Percentiles rank a stretch among this genome's conserved stretches.
Evolutionary conservation across 92 coral and sea anemone genomes (phyloP).

Genomic region (Zoanthus solanderi): DNA sequence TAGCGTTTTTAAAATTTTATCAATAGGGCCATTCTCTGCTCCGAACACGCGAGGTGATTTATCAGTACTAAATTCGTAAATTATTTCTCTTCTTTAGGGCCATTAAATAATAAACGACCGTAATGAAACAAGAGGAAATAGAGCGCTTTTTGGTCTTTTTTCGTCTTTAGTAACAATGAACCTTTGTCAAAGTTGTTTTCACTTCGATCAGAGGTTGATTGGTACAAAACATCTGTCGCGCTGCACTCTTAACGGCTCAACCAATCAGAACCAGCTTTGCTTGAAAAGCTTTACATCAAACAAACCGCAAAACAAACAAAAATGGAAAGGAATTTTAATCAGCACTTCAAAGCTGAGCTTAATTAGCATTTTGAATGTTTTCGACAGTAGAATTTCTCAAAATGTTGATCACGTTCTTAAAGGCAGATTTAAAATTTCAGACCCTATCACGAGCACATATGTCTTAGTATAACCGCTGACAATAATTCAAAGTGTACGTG

Average conservation of each 20-base stretch:
- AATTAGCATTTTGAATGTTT: slow-evolving; percentile 18
- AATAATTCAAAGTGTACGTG: slow-evolving; percentile 15
- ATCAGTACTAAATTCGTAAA: slow-evolving; percentile 23
- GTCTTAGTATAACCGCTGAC: neutral
- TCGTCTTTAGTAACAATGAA: slow-evolving; percentile 51
- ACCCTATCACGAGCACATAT: neutral
- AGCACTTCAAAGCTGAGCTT: slow-evolving; percentile 39
- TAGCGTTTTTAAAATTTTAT: neutral
- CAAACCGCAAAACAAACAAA: slow-evolving; percentile 54
- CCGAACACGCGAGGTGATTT: slow-evolving; percentile 23
- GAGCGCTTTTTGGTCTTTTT: slow-evolving; percentile 28
- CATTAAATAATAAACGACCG: slow-evolving; percentile 45
- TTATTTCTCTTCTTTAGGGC: slow-evolving; percentile 36
- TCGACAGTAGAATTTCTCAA: neutral
- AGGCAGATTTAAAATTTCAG: slow-evolving; percentile 7
- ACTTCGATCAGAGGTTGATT: slow-evolving; percentile 45
- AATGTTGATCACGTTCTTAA: neutral
- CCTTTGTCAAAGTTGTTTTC: slow-evolving; percentile 52
- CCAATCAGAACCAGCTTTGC: slow-evolving; percentile 58
- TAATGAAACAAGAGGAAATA: slow-evolving; percentile 40
- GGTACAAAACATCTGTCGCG: slow-evolving; percentile 75
- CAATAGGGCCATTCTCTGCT: neutral
- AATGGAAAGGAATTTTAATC: slow-evolving; percentile 54
- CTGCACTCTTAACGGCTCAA: slow-evolving; percentile 27
- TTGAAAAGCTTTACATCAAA: slow-evolving; percentile 46